Evolutionary conservation across 2,113 vertebrate species (phyloP), one percentile per base, ranked within the genome.

Genomic region (Upupa epops): DNA sequence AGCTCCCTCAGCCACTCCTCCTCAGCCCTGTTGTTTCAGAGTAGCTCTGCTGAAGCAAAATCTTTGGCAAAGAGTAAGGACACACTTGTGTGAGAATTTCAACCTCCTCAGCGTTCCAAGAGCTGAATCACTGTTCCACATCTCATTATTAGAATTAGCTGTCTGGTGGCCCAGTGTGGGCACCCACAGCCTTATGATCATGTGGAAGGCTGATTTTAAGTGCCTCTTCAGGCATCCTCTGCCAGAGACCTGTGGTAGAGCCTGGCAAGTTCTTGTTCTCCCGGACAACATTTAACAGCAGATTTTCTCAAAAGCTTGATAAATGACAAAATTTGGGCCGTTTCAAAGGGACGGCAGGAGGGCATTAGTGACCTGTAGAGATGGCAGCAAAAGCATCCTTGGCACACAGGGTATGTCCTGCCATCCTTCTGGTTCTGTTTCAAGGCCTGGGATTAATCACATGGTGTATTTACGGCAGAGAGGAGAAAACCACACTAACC

Each of bases 291-390:
- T 75, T 93, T 91, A 90, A 37, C 65, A 78, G 73, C 28, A 52
- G 54, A 32, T 90, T 89, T 90, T 72, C 56, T 48, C 56, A 20
- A 71, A 73, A 80, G 72, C 69, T 90, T 66, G 40, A 28, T 48
- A 63, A 96, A 52, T 56, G n/a, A 25, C 20, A 28, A 68, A 74
- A 90, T 72, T 34, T 86, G 79, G 76, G 69, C 71, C 34, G 77
- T 71, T 83, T 81, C 34, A 4, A 29, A 83, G 66, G 73, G 68
- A 34, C 66, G 34, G 34, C 69, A 46, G 56, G 86, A 59, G 70
- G 55, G 21, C n/a, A 78, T 94, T 92, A 94, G 76, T 49, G 70
- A 86, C 91, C 88, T 54, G 65, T 63, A 74, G 83, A 89, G 90
- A 89, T 83, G 79, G 72, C 92, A 66, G 0, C 45, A 65, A 68